Evolutionary conservation across 2,113 vertebrate genomes (phyloP), one percentile per base, ranked within the genome.

Genomic region (Eudyptes chrysolophus): DNA sequence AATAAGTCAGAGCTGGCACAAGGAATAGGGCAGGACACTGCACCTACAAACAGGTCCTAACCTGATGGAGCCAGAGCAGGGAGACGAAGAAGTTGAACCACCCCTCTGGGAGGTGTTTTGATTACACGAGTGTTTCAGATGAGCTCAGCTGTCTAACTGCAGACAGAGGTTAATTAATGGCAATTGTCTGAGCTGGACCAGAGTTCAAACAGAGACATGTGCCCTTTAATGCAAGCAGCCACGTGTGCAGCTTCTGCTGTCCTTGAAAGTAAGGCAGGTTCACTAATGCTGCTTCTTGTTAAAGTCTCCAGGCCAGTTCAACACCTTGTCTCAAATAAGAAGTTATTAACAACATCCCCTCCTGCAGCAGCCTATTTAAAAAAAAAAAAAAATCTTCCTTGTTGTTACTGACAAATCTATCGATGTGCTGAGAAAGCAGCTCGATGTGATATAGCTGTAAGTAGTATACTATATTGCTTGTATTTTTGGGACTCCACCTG

Each of bases 121-220:
- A 49, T 89, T 84, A 27, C 65, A 55, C 0, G 1, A 42, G 21
- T 54, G 48, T 61, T 96, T 93, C 68, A 64, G 80, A 87, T 96
- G 91, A 96, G 64, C 80, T 97, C 89, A 96, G 20, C 80, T 78
- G 66, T 64, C 55, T 95, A 74, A 77, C 10, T 81, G 76, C 77
- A 96, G 83, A 58, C 91, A 74, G 72, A 84, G 61, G 61, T 87
- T 94, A 84, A 92, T 89, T 86, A 84, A 89, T 78, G 60, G 29
- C 65, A 93, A 26, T 92, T 93, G 62, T 89, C 77, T 84, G 84
- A 93, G 62, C 27, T 74, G 82, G 62, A 68, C n/a, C 40, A 48
- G 79, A 88, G 71, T 90, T 95, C 55, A 64, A 40, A 70, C 18
- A 88, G 70, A 89, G 52, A 21, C 21, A 12, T 34, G 18, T 71